A percentile compares a stretch with the other conserved stretches of the same genome.
Evolutionary conservation across 2,797 vertebrate genomes (phyloP).

Genomic region (Diceros bicornis): DNA sequence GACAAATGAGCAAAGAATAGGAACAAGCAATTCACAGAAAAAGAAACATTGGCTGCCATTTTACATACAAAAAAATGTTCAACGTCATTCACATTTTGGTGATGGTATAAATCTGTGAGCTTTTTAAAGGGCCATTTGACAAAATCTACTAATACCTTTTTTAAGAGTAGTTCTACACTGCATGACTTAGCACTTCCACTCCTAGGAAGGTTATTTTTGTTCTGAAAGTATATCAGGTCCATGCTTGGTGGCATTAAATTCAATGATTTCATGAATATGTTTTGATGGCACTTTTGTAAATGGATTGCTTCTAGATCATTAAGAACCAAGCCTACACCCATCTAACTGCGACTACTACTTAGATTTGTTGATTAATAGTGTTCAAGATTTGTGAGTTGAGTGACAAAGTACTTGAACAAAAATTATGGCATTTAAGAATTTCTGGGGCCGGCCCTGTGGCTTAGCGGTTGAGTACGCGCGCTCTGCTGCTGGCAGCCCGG

Average conservation of each 20-base stretch:
- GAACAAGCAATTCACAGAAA: neutral
- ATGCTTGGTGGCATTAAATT: slow-evolving; percentile 84
- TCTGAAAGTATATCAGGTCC: slow-evolving; percentile 59
- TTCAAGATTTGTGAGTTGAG: slow-evolving; percentile 25
- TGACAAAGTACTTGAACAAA: slow-evolving; percentile 56
- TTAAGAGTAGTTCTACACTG: neutral
- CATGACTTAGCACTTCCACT: neutral
- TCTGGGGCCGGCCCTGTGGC: no score
- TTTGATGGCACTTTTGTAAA: slow-evolving; percentile 79
- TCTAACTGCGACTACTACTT: slow-evolving; percentile 72
- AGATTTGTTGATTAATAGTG: slow-evolving; percentile 45
- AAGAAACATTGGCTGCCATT: neutral
- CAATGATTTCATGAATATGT: slow-evolving; percentile 74
- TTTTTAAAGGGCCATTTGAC: neutral
- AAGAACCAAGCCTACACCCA: slow-evolving; percentile 67
- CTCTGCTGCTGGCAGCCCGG: no score
- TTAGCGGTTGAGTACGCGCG: no score
- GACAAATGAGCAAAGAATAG: neutral
- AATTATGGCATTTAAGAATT: slow-evolving; percentile 15
- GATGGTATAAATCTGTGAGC: neutral
- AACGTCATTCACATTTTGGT: neutral
- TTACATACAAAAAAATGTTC: neutral
- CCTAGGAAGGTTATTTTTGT: slow-evolving; percentile 13
- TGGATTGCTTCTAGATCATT: slow-evolving; percentile 73
- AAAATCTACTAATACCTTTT: neutral